Conservation (phyloP, 2,113 vertebrate genomes). For the Chaetodon auriga region DNA sequence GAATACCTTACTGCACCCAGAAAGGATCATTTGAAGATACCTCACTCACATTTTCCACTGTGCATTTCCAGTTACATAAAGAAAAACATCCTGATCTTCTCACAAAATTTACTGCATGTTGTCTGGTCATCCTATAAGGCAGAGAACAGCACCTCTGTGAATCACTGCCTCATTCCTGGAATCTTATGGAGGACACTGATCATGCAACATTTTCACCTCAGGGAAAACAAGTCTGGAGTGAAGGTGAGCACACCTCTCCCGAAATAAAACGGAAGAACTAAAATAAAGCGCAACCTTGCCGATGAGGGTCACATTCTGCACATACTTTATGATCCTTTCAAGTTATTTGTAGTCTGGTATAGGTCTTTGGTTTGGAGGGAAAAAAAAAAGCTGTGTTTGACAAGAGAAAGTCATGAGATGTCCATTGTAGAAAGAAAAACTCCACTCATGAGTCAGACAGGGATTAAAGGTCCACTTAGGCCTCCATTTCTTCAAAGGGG, state of each 20-base stretch:
- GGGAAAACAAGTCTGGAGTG: neutral
- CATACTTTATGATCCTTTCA: neutral
- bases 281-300: neutral
- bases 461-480: constrained; percentile 33
- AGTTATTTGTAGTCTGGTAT: neutral
- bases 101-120: neutral
- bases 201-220: neutral
- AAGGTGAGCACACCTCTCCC: neutral
- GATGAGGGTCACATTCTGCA: neutral
- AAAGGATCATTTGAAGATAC: constrained; percentile 7
- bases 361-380: neutral
- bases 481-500: neutral
- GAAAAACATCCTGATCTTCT: neutral
- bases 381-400: neutral
- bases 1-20: constrained; percentile 11
- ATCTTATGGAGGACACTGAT: constrained; percentile 16
- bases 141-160: neutral
- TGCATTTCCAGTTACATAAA: neutral
- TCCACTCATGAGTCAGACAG: constrained; percentile 21
- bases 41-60: neutral
- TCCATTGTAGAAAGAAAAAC: neutral
- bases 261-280: neutral
- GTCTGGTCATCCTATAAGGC: neutral
- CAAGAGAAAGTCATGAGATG: neutral
- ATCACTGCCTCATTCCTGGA: constrained; percentile 8